These are phyloP conservation scores for Xylocopa sonorina DNA, from an alignment of 1,140 invertebrate species.

Conservation along the genomic window DNA sequence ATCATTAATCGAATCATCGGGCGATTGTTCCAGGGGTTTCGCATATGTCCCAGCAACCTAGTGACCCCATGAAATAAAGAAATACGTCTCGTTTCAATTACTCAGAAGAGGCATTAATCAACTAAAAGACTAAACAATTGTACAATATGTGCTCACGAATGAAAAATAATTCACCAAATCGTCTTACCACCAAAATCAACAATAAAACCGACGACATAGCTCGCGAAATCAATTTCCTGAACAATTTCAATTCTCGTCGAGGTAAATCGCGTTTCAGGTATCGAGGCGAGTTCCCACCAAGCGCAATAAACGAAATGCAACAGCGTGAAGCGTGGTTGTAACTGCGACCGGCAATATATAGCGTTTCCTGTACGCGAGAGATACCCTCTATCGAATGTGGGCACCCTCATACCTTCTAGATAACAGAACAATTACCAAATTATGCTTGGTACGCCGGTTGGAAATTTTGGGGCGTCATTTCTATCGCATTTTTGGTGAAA, in stretches of 20 bases:
- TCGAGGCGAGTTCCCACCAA: background rate
- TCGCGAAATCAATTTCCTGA: background rate
- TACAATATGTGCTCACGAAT: too few species aligned
- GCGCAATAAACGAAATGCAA: slow-evolving; percentile 9
- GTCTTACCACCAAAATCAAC: slow-evolving; percentile 29
- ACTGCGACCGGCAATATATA: slow-evolving; percentile 20
- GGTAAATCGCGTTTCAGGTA: background rate
- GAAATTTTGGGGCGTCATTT: background rate
- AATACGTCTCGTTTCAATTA: too few species aligned
- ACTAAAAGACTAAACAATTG: too few species aligned
- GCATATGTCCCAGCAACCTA: background rate
- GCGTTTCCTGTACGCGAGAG: background rate
- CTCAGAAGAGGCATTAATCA: too few species aligned
- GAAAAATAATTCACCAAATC: too few species aligned
- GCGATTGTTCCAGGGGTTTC: slow-evolving; percentile 3
- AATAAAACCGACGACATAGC: background rate
- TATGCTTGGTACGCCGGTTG: background rate
- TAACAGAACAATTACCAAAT: slow-evolving; percentile 52
- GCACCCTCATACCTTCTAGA: slow-evolving; percentile 65
- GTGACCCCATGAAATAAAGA: background rate
- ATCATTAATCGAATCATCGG: slow-evolving; percentile 46
- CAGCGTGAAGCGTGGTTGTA: background rate
- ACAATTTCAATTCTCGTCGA: background rate
- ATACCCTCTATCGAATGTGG: slow-evolving; percentile 67
- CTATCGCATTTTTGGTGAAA: background rate